Evolutionary conservation across 2,113 vertebrate species (phyloP).

Genomic region (Dipodomys stephensi): DNA sequence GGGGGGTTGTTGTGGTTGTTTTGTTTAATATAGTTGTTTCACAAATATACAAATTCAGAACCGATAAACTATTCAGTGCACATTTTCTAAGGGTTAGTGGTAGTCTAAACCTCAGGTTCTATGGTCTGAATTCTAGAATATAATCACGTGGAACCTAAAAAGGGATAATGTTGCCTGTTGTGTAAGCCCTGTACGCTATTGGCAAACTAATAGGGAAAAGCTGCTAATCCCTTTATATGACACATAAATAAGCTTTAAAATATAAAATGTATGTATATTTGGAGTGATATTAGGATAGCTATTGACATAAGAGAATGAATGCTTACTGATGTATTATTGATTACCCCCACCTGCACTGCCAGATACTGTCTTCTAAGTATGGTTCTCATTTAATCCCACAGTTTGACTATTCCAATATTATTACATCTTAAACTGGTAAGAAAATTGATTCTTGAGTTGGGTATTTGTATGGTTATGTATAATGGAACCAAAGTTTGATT

Average conservation of each 20-base stretch:
- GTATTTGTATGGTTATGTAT: background rate
- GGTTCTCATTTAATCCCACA: background rate
- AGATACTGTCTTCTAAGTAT: background rate
- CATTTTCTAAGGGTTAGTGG: background rate
- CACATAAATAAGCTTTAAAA: conserved; percentile 36
- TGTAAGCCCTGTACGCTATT: background rate
- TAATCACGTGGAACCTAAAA: background rate
- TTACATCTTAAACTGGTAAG: conserved; percentile 45
- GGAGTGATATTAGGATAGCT: background rate
- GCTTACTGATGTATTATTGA: background rate
- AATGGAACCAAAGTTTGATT: background rate
- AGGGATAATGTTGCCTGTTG: conserved; percentile 26
- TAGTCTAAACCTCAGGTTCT: background rate
- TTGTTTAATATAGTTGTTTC: background rate
- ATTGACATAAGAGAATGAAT: conserved; percentile 9
- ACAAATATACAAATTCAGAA: conserved; percentile 48
- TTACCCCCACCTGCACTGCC: background rate
- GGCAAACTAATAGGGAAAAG: background rate
- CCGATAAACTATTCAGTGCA: background rate
- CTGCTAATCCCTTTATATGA: conserved; percentile 10
- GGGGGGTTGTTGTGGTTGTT: conserved; percentile 37
- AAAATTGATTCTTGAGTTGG: background rate
- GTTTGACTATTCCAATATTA: background rate
- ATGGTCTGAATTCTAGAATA: background rate
- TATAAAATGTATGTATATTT: background rate